Conservation (phyloP, 2,888 invertebrate genomes). For the Norana najaformis region DNA sequence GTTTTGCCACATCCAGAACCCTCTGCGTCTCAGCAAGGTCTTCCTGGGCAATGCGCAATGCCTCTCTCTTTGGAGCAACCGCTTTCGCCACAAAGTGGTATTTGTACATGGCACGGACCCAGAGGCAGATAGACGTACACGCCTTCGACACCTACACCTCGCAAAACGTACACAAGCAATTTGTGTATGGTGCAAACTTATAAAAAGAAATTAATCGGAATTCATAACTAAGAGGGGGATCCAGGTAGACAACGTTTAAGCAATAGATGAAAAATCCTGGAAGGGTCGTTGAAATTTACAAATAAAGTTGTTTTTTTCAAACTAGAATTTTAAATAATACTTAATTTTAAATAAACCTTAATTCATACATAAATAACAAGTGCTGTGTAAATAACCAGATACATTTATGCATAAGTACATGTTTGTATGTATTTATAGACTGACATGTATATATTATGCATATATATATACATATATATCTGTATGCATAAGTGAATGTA, state of each 20-base stretch:
- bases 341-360: no score
- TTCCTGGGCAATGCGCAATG: constrained; percentile 57
- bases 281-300: no score
- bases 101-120: constrained; percentile 68
- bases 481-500: no score
- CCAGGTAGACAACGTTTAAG: background rate
- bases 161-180: constrained; percentile 30
- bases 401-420: no score
- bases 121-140: constrained; percentile 80
- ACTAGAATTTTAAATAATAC: no score
- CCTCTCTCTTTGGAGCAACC: constrained; percentile 62
- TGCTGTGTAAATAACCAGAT: no score
- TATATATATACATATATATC: no score
- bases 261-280: no score
- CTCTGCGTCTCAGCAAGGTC: constrained; percentile 60
- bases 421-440: no score
- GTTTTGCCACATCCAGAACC: constrained; percentile 58
- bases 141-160: constrained; percentile 74
- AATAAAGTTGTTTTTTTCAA: no score
- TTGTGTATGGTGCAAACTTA: background rate
- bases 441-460: no score
- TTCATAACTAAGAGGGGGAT: background rate
- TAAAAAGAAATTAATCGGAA: background rate
- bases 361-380: no score
- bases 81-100: constrained; percentile 63